A percentile compares a stretch with the other conserved stretches of the same genome.
These are phyloP conservation scores for Danaus melanippus DNA, from an alignment of 1,140 invertebrate genomes.

Conservation along the genomic window DNA sequence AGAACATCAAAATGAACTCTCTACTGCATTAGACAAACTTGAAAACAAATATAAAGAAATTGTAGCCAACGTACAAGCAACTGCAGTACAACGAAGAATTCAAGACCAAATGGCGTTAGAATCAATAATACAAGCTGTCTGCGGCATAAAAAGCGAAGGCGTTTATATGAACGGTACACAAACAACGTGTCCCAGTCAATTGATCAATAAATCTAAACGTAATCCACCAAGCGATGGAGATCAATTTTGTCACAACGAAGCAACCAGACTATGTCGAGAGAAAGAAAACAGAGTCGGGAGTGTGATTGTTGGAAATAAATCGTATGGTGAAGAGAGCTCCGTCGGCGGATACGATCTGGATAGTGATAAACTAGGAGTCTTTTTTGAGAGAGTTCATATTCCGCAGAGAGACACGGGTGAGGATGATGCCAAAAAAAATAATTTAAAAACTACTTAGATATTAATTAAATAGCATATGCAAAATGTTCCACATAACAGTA, in stretches of 20 bases:
- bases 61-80: slow-evolving; percentile 54
- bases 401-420: slow-evolving; percentile 47
- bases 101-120: slow-evolving; percentile 56
- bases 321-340: slow-evolving; percentile 36
- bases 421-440: too few species aligned
- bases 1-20: slow-evolving; percentile 46
- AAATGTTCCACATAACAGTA: too few species aligned
- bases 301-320: slow-evolving; percentile 32
- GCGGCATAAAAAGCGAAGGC: slow-evolving; percentile 28
- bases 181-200: slow-evolving; percentile 22
- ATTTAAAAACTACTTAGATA: too few species aligned
- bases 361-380: slow-evolving; percentile 43
- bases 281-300: slow-evolving; percentile 33
- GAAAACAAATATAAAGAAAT: slow-evolving; percentile 63
- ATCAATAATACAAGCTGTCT: slow-evolving; percentile 46
- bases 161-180: slow-evolving; percentile 11
- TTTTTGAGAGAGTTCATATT: slow-evolving; percentile 53
- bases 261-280: slow-evolving; percentile 18
- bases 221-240: slow-evolving; percentile 26
- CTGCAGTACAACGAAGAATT: slow-evolving; percentile 51
- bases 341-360: slow-evolving; percentile 41
- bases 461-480: too few species aligned
- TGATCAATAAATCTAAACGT: slow-evolving; percentile 27
- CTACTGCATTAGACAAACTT: slow-evolving; percentile 42
- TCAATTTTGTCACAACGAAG: slow-evolving; percentile 28